A percentile compares a stretch with the other conserved stretches of the same genome.
These are phyloP conservation scores for Melitaea cinxia DNA, from an alignment of 1,140 invertebrate genomes.

Conservation along the genomic window DNA sequence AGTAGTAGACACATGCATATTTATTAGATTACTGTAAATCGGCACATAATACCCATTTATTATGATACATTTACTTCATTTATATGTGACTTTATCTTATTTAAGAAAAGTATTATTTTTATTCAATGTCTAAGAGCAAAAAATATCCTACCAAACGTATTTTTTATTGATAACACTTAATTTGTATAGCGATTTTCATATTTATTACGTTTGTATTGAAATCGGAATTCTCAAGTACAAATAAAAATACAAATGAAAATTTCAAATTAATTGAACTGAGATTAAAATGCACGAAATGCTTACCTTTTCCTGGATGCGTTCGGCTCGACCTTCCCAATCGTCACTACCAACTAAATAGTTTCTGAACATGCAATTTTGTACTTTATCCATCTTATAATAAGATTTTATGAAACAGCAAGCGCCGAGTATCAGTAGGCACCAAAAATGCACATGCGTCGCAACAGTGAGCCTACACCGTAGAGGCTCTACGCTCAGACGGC, in stretches of 20 bases:
- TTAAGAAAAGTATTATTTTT: no score
- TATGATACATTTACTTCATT: no score
- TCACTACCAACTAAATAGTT: conserved; percentile 36
- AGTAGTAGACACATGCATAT: no score
- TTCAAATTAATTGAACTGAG: conserved; percentile 42
- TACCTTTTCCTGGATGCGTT: conserved; percentile 56
- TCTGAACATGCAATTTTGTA: conserved; percentile 32
- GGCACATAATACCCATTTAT: no score
- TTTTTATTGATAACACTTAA: no score
- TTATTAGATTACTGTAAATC: no score
- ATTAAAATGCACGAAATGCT: conserved; percentile 67
- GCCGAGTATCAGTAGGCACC: conserved; percentile 36
- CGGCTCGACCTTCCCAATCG: conserved; percentile 50
- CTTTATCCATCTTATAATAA: conserved; percentile 41
- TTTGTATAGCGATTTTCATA: not conserved
- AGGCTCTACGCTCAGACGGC: conserved; percentile 66
- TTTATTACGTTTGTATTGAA: conserved; percentile 2
- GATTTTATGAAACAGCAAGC: conserved; percentile 29
- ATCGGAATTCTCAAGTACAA: conserved; percentile 18
- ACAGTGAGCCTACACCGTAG: conserved; percentile 55
- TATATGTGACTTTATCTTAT: no score
- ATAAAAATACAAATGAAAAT: conserved; percentile 39
- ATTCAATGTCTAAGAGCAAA: no score
- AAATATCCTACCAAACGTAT: no score
- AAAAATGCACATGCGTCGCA: conserved; percentile 72